Percentiles rank a stretch among this genome's conserved stretches.
These are phyloP conservation scores for Polyodon spathula DNA, from an alignment of 2,113 vertebrate genomes.

Conservation along the genomic window DNA sequence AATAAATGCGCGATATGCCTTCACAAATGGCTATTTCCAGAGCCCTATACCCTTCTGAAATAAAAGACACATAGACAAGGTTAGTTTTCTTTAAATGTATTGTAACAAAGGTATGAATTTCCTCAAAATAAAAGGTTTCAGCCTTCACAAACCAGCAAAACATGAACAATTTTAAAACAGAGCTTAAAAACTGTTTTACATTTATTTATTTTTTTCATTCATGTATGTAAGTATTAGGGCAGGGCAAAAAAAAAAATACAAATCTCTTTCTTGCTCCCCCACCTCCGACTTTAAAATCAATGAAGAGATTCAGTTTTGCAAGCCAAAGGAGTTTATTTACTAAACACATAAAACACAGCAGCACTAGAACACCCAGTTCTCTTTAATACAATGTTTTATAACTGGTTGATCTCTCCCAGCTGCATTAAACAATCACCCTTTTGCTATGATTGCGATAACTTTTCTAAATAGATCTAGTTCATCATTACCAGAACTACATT, in stretches of 20 bases:
- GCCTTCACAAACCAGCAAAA: conserved; percentile 16
- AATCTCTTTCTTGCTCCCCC: neutral
- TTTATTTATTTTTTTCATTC: conserved; percentile 9
- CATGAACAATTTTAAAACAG: conserved; percentile 15
- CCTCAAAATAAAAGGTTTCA: conserved; percentile 14
- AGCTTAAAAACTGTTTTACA: conserved; percentile 3
- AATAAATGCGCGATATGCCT: too few relatives aligned
- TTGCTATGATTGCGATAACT: too few relatives aligned
- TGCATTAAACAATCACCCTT: too few relatives aligned
- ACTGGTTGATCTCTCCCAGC: too few relatives aligned
- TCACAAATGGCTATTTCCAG: too few relatives aligned
- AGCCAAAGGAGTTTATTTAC: too few relatives aligned
- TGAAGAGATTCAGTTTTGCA: neutral
- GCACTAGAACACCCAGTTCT: too few relatives aligned
- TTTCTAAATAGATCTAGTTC: too few relatives aligned
- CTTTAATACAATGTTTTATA: too few relatives aligned
- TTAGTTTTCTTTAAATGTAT: conserved; percentile 10
- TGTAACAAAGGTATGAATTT: conserved; percentile 16
- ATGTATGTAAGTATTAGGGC: conserved; percentile 15
- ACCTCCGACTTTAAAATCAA: conserved; percentile 4
- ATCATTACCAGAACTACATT: too few relatives aligned
- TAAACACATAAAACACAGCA: too few relatives aligned
- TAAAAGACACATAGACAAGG: conserved; percentile 4
- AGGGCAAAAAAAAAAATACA: conserved; percentile 7
- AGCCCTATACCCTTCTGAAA: neutral